Evolutionary conservation across 2,797 vertebrate species (phyloP), one percentile per base, ranked within the genome.

Genomic region (Anguilla anguilla): DNA sequence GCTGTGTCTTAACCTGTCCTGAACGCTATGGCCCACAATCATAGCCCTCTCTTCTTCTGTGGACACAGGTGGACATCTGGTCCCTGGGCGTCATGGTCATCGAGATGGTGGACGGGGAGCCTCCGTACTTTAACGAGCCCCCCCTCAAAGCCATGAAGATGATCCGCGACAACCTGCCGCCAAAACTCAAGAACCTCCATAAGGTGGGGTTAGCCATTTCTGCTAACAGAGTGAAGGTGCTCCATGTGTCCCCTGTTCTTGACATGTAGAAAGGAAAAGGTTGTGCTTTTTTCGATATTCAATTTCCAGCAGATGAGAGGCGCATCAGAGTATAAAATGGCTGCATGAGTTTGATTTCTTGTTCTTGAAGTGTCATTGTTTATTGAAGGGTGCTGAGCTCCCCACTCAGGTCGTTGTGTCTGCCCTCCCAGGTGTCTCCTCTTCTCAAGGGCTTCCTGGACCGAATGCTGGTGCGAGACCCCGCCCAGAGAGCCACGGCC

Each of bases 61-160:
- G 59, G 5, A 0, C 31, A 0, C 92, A 99, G 98, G 98, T 99
- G 90, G 98, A 99, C 84, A 98, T 99, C 93, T 99, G 98, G 98
- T 99, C 98, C 0, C 95, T 99, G 90, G 98, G 98, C 0, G 97
- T 99, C 89, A 99, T 99, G 98, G 98, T 99, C 43, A 99, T 99
- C 0, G 98, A 99, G 94, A 99, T 99, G 98, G 98, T 99, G 19
- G 98, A 99, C 0, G 98, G 98, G 61, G 98, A 99, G 31, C 98
- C 98, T 0, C 98, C 98, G 0, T 99, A 99, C 88, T 99, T 99
- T 91, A 99, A 99, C 0, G 98, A 99, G 92, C 98, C 98, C 0
- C 98, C 98, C 0, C 95, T 99, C 19, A 99, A 99, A 93, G 98
- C 98, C 81, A 99, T 99, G 98, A 99, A 99, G 92, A 99, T 99